phyloP scores from a whole-genome alignment of 2,113 vertebrate genomes.

The Malaclemys terrapin region DNA sequence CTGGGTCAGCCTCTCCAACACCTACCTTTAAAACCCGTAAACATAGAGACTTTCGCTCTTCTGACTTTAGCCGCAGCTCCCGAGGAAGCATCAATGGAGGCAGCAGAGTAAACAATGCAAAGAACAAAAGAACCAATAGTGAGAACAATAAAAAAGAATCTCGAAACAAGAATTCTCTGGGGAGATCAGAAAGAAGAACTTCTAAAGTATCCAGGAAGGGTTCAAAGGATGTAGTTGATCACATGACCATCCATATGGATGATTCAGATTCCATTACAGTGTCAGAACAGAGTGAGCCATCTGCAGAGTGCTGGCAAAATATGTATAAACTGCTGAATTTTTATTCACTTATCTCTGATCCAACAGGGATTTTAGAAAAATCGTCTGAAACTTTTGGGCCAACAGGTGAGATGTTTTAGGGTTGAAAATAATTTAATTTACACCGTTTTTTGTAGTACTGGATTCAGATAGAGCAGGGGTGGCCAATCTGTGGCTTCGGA shows the following conservation, averaged over 20 bases:
- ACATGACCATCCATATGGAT: constrained; percentile 96
- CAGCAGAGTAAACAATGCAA: constrained; percentile 87
- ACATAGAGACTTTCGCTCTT: constrained; percentile 93
- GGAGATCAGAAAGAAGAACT: constrained; percentile 92
- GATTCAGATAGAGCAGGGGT: background rate
- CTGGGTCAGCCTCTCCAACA: constrained; percentile 94
- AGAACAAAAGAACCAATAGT: constrained; percentile 85
- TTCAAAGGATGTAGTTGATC: constrained; percentile 96
- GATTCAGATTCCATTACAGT: constrained; percentile 98
- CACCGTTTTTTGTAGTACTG: background rate
- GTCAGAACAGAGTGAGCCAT: constrained; percentile 98
- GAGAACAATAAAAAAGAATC: constrained; percentile 89
- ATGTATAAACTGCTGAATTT: constrained; percentile 99
- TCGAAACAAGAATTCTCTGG: constrained; percentile 90
- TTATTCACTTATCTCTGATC: constrained; percentile 98
- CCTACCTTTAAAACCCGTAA: constrained; percentile 96
- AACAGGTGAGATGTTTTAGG: constrained; percentile 81
- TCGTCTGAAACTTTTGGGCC: constrained; percentile 89
- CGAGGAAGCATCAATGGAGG: constrained; percentile 94
- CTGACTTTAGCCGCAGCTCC: constrained; percentile 96
- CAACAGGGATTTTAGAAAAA: constrained; percentile 96
- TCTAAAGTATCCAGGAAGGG: constrained; percentile 96
- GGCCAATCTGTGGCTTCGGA: no score
- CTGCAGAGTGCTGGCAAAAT: constrained; percentile 99
- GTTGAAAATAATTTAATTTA: background rate